phyloP scores from a whole-genome alignment of 1,140 invertebrate species.

The Probaryconus sp. region DNA sequence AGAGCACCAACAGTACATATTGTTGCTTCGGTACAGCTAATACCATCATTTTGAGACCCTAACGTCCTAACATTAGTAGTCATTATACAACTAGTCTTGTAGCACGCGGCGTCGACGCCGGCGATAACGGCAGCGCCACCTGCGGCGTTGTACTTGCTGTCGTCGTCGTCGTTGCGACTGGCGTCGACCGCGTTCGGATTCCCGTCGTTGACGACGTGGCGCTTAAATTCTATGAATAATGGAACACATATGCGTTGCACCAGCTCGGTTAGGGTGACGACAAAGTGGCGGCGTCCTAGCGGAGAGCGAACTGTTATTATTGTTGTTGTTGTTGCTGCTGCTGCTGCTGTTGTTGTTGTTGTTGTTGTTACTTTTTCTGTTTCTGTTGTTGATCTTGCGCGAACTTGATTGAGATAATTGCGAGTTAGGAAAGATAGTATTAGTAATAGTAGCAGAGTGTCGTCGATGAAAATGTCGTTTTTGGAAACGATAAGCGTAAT shows the following conservation, averaged over 20 bases:
- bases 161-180: constrained; percentile 56
- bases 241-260: constrained; percentile 79
- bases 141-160: constrained; percentile 66
- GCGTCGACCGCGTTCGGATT: constrained; percentile 37
- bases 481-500: constrained; percentile 79
- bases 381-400: constrained; percentile 67
- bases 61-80: constrained; percentile 75
- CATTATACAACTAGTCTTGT: constrained; percentile 75
- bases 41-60: constrained; percentile 77
- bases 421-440: constrained; percentile 72
- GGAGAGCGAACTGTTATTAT: constrained; percentile 56
- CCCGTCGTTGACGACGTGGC: constrained; percentile 65
- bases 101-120: constrained; percentile 68
- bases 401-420: constrained; percentile 60
- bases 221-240: constrained; percentile 75
- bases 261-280: constrained; percentile 75
- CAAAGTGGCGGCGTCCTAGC: constrained; percentile 61
- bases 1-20: constrained; percentile 79
- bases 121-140: constrained; percentile 68
- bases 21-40: constrained; percentile 79
- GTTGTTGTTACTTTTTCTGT: no score
- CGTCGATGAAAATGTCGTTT: constrained; percentile 75
- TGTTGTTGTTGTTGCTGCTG: no score
- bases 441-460: constrained; percentile 70
- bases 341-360: no score